phyloP scores from a whole-genome alignment of 1,140 invertebrate genomes.

The Dryas iulia region DNA sequence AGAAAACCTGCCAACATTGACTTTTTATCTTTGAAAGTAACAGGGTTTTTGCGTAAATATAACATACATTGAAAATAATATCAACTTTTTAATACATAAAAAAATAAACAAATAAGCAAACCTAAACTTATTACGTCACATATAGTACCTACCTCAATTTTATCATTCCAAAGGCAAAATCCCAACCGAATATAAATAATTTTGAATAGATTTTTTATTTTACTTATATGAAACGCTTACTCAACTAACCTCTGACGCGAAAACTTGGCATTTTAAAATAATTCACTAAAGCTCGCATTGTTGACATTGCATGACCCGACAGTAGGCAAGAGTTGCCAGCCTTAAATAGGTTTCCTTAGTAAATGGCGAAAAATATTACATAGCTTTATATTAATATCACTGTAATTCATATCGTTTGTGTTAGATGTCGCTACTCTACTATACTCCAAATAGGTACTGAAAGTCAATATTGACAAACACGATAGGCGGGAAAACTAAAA shows the following conservation, averaged over 20 bases:
- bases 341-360: not conserved
- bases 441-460: not conserved
- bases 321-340: not conserved
- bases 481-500: not conserved
- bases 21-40: too few species aligned
- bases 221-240: not conserved
- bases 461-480: not conserved
- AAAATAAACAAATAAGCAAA: not conserved
- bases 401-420: not conserved
- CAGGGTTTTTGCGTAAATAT: too few species aligned
- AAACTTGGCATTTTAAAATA: conserved; percentile 4
- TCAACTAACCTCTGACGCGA: conserved; percentile 12
- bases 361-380: not conserved
- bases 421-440: not conserved
- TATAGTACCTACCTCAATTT: not conserved
- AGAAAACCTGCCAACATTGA: too few species aligned
- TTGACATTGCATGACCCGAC: conserved; percentile 8
- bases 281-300: conserved; percentile 12
- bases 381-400: not conserved
- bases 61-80: too few species aligned
- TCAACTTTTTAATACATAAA: not conserved
- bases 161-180: conserved; percentile 1
- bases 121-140: not conserved
- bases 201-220: not conserved
- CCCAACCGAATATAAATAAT: not conserved